Evolutionary conservation across 2,797 vertebrate species (phyloP), one percentile per base, ranked within the genome.

Genomic region (Clarias fuscus): DNA sequence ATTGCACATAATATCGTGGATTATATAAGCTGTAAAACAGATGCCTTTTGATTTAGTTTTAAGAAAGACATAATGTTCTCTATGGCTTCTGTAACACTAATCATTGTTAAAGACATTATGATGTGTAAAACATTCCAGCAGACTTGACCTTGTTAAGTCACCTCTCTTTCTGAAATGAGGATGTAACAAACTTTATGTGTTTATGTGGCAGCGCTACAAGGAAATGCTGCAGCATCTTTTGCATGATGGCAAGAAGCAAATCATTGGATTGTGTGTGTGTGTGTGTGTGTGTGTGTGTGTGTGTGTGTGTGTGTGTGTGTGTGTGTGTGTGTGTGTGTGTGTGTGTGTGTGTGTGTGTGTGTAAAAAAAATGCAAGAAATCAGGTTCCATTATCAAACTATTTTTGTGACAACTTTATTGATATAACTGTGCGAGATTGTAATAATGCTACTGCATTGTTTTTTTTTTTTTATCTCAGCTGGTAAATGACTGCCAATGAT

Each of bases 371-470:
- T 33, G 5, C 5, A 2, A 75, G 72, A 8, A 64, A 64, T 73
- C 58, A 62, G 56, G 81, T 84, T 89, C 84, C 71, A 81, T 70
- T 82, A 61, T 58, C 30, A 67, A 81, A 65, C 64, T 37, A 18
- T 82, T 53, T 82, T 40, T 84, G 75, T 67, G 48, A 72, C 78
- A 43, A 76, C 43, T 78, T 73, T 24, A 65, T 20, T 72, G 48
- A 20, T 61, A 64, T 8, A 10, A 75, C 62, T 76, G 18, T 56
- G 53, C 71, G 86, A 78, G 58, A 72, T 64, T 65, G 75, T 71
- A 58, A 83, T 89, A 89, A 89, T 86, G 85, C 64, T 77, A 88
- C 82, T 83, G 75, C 37, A 82, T 37, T 58, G 3, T 62, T 62
- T 48, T 78, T 40, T 37, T 58, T 2, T 62, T 62, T 48, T 78